A percentile compares a stretch with the other conserved stretches of the same genome.
phyloP scores from a whole-genome alignment of 2,797 vertebrate genomes.

The Xyrichtys novacula region DNA sequence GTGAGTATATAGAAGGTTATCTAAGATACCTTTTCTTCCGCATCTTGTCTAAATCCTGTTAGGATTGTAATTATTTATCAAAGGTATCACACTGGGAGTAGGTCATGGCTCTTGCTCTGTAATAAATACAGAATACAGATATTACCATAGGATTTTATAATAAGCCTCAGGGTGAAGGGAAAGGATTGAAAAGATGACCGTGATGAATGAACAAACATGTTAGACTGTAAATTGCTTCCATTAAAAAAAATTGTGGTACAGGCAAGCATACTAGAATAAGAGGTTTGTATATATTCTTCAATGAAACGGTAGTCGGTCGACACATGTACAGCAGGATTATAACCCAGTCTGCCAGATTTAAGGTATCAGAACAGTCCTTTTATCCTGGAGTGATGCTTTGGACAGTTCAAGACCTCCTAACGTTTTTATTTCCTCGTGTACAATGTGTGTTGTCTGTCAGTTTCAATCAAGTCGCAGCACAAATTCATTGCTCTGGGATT shows the following conservation, averaged over 20 bases:
- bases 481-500: too few species aligned
- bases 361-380: too few species aligned
- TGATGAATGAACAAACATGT: conserved; percentile 6
- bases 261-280: too few species aligned
- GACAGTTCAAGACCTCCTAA: too few species aligned
- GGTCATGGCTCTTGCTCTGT: conserved; percentile 40
- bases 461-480: too few species aligned
- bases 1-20: conserved; percentile 26
- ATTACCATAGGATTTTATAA: conserved; percentile 32
- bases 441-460: too few species aligned
- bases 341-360: too few species aligned
- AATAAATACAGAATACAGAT: conserved; percentile 52
- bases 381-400: too few species aligned
- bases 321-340: too few species aligned
- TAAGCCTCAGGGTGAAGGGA: not conserved
- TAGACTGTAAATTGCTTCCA: not conserved
- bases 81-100: conserved; percentile 53
- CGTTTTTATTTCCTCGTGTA: too few species aligned
- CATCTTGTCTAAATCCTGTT: conserved; percentile 62
- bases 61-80: conserved; percentile 69
- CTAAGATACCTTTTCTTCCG: conserved; percentile 42
- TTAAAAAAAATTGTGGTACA: not conserved
- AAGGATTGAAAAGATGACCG: conserved; percentile 5
- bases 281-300: too few species aligned
- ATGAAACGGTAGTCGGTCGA: too few species aligned